A percentile compares a stretch with the other conserved stretches of the same genome.
phyloP scores from a whole-genome alignment of 2,113 vertebrate species.

The Gadus chalcogrammus region DNA sequence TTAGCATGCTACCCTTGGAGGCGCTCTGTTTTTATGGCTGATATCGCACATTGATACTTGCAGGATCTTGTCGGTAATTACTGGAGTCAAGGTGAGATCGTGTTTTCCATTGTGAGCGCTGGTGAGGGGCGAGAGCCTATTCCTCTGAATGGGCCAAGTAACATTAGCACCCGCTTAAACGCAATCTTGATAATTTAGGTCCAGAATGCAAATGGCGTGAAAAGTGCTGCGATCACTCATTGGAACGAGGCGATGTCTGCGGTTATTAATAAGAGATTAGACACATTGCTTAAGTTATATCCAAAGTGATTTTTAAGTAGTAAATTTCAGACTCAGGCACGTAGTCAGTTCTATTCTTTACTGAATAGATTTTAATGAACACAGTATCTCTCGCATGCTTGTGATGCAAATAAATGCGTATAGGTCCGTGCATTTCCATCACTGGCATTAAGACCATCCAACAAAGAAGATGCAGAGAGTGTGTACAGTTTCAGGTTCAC shows the following conservation, averaged over 20 bases:
- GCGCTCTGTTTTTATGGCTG: too few relatives aligned
- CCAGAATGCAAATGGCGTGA: slow-evolving; percentile 21
- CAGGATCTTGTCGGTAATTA: too few relatives aligned
- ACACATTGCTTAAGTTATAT: slow-evolving; percentile 18
- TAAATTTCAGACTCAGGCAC: background rate
- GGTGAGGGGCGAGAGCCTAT: background rate
- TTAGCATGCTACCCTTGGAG: background rate
- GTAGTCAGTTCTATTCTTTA: slow-evolving; percentile 27
- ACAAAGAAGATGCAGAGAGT: background rate
- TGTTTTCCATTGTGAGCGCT: too few relatives aligned
- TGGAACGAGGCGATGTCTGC: slow-evolving; percentile 33
- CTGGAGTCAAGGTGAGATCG: too few relatives aligned
- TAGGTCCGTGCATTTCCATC: background rate
- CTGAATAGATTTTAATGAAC: slow-evolving; percentile 20
- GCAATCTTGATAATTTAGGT: slow-evolving; percentile 32
- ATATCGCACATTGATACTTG: too few relatives aligned
- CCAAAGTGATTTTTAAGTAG: slow-evolving; percentile 43
- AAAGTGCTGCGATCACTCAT: slow-evolving; percentile 28
- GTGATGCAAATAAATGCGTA: slow-evolving; percentile 28
- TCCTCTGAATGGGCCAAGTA: background rate
- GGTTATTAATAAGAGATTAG: slow-evolving; percentile 47
- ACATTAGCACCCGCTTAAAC: slow-evolving; percentile 18
- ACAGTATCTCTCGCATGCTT: slow-evolving; percentile 24
- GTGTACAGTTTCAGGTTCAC: slow-evolving; percentile 13
- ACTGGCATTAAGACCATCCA: slow-evolving; percentile 1